Evolutionary conservation across 2,797 vertebrate genomes (phyloP), one percentile per base, ranked within the genome.

Genomic region (Mus caroli): DNA sequence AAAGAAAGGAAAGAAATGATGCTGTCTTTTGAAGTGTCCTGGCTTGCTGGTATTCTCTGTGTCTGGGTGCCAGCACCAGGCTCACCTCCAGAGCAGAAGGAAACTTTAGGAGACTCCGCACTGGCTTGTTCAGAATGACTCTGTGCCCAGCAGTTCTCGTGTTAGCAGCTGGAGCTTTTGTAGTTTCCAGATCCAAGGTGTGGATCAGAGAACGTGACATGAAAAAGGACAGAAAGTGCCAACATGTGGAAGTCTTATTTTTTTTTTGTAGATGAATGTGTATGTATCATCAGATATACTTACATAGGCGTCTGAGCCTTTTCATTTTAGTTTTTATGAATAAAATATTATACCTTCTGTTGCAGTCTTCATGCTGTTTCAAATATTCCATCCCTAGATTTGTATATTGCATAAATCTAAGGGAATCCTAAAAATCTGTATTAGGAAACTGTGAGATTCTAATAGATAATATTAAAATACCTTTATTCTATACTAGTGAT

Each of bases 281-380:
- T 76, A 8, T 90, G 13, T 78, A 10, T 89, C 50, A 34, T 67
- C 37, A 76, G 34, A 90, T 78, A 90, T 75, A 56, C 85, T 80
- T 77, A 34, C 3, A 31, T n/a, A 94, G 52, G 34, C 71, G 24
- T 22, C 62, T 77, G 22, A 52, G 17, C 75, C 24, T 89, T 82
- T 96, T 86, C 69, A 64, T 46, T 90, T 90, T 96, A 34, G 58
- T 80, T 87, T 67, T 71, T 88, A 94, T 93, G 69, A 28, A 73
- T 28, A 80, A 67, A 79, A 92, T n/a, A 40, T 88, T 94, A 28
- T 31, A n/a, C 43, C n/a, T 91, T 78, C 86, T 87, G 64, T 60
- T 93, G 75, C 26, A 17, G 10, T 75, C 78, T 60, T 82, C 52
- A 34, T 67, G 40, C 3, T 96, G n/a, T 94, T 95, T 94, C 62